Conservation (phyloP, 2,797 vertebrate species). For the Rhadinocentrus ornatus region DNA sequence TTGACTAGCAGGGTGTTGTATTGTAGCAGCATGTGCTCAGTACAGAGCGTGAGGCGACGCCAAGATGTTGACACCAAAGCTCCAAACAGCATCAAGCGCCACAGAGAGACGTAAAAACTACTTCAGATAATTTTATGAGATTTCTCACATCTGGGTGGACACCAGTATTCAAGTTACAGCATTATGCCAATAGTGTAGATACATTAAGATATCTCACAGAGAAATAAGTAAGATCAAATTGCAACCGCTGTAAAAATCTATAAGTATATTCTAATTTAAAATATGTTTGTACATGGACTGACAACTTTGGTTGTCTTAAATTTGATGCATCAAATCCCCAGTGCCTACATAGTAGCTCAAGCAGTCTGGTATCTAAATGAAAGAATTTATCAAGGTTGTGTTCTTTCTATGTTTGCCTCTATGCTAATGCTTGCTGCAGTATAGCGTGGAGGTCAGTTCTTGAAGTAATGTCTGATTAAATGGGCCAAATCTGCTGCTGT, state of each 20-base stretch:
- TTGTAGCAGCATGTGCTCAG: constrained; percentile 75
- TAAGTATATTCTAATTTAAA: constrained; percentile 34
- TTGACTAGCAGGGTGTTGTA: constrained; percentile 66
- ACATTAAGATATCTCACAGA: constrained; percentile 26
- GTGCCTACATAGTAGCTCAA: constrained; percentile 78
- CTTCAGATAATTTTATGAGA: constrained; percentile 49
- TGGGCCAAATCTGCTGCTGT: constrained; percentile 51
- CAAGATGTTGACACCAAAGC: constrained; percentile 74
- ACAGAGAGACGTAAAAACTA: constrained; percentile 28
- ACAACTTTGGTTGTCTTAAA: constrained; percentile 61
- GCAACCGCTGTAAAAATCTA: constrained; percentile 23
- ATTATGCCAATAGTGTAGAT: constrained; percentile 19
- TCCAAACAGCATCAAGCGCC: constrained; percentile 56
- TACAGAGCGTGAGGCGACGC: constrained; percentile 69
- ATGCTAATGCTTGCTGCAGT: constrained; percentile 46
- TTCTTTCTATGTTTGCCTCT: constrained; percentile 45
- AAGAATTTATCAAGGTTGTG: constrained; percentile 55
- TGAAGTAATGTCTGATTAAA: constrained; percentile 34
- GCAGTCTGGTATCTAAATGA: constrained; percentile 62
- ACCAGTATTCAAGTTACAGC: constrained; percentile 33
- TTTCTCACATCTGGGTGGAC: constrained; percentile 42
- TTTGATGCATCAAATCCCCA: constrained; percentile 78
- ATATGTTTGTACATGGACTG: constrained; percentile 59
- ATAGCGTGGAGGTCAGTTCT: constrained; percentile 29
- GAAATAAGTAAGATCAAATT: constrained; percentile 27